Base-by-base conservation (phyloP, 2,797 vertebrate genomes). In the Amblyopsis hoosieri region DNA sequence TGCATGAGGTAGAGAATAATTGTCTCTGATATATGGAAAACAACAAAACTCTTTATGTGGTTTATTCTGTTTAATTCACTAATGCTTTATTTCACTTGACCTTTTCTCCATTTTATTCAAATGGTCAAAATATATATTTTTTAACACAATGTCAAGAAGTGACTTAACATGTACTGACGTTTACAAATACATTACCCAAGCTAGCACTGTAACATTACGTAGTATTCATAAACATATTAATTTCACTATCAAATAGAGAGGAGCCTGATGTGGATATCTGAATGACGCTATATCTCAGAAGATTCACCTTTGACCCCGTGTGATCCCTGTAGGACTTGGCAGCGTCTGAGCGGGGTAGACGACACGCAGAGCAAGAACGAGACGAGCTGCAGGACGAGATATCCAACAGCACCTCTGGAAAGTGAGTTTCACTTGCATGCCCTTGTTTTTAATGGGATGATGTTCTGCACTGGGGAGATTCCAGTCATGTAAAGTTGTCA, bases 321-420 rank as follows among this genome's bases (percentile, higher is more conserved):
- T 71, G 51, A 71, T 31, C 74, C 51, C 23, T 59, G 45, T 77
- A 99, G 97, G 98, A 99, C 72, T 91, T 99, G 11, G 96, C 96
- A 1, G 94, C 97, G 0, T 98, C 97, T 0, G 98, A 99, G 88
- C 87, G 98, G 23, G 95, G 91, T 0, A 93, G 96, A 8, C 94
- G 98, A 4, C 98, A 99, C 0, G 96, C 96, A 0, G 97, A 99
- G 83, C 97, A 98, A 74, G 98, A 99, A 62, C 81, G 98, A 13
- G 98, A 99, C 0, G 98, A 99, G 71, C 86, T 99, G 80, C 95
- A 95, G 0, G 98, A 99, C 0, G 98, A 99, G 85, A 98, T 99
- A 33, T 94, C 96, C 19, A 99, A 97, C 93, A 98, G 95, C 56
- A 93, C 96, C 46, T 98, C 97, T 3, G 97, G 97, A 74, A 99